Evolutionary conservation across 2,888 invertebrate genomes (phyloP).

Genomic region (Temnothorax ravouxi): DNA sequence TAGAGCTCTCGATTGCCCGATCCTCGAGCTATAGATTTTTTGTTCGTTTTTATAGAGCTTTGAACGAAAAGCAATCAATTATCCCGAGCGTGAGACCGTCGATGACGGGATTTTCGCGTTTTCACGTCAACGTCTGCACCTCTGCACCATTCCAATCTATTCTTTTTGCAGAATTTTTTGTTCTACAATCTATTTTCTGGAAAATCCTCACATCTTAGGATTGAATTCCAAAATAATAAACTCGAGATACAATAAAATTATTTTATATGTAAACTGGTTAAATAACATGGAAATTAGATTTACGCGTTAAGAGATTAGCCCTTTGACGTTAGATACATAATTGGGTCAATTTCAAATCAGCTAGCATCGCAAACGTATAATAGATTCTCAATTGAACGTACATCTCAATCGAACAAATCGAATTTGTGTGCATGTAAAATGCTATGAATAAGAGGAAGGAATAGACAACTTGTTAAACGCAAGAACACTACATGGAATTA

Average conservation of each 20-base stretch:
- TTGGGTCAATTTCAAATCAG: not conserved
- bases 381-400: not conserved
- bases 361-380: not conserved
- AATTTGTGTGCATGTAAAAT: not conserved
- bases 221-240: conserved; percentile 14
- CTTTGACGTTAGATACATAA: not conserved
- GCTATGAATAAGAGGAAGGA: not conserved
- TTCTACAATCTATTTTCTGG: not conserved
- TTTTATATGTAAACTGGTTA: not conserved
- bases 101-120: conserved; percentile 37
- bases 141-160: conserved; percentile 4
- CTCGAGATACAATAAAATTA: not conserved
- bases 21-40: conserved; percentile 23
- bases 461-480: not conserved
- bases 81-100: not conserved
- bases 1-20: conserved; percentile 26
- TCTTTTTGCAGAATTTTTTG: not conserved
- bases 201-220: not conserved
- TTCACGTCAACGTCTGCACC: conserved; percentile 7
- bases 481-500: not conserved
- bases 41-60: conserved; percentile 22
- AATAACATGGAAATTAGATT: not conserved
- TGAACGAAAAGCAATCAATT: conserved; percentile 40
- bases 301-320: not conserved
- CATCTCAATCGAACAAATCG: not conserved